Percentiles rank a stretch among this genome's conserved stretches.
These are phyloP conservation scores for Oscheius sp. DNA, from an alignment of 2,888 invertebrate species.

Conservation along the genomic window DNA sequence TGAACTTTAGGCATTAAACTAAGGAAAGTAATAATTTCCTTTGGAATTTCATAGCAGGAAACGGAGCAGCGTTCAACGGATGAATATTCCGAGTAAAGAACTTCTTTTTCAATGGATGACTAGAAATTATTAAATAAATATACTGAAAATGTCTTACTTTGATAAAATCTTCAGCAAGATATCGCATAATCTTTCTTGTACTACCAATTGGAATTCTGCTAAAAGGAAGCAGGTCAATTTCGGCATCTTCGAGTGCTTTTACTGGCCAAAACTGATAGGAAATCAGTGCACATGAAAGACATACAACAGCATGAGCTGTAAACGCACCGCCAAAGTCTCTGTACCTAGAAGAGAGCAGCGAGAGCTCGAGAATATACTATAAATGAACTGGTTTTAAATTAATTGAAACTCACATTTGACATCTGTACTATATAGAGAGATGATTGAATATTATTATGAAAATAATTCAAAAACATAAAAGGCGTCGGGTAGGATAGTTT, in stretches of 20 bases:
- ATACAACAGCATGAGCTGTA: conserved; percentile 26
- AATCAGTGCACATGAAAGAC: conserved; percentile 1
- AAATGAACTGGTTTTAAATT: neutral
- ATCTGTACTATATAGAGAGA: neutral
- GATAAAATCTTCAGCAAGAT: neutral
- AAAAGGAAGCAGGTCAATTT: neutral
- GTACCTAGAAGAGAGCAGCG: conserved; percentile 8
- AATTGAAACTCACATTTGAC: conserved; percentile 20
- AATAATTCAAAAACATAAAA: conserved; percentile 27
- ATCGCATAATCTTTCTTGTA: conserved; percentile 6
- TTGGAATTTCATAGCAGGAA: too few relatives aligned
- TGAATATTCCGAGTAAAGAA: too few relatives aligned
- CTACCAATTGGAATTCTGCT: neutral
- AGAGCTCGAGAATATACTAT: conserved; percentile 25
- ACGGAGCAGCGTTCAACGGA: too few relatives aligned
- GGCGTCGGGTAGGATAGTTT: conserved; percentile 11
- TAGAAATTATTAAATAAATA: neutral
- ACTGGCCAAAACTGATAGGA: neutral
- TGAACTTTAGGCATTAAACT: too few relatives aligned
- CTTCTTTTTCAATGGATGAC: too few relatives aligned
- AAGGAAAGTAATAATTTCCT: too few relatives aligned
- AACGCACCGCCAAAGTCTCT: conserved; percentile 24
- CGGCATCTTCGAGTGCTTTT: neutral
- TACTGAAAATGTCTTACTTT: neutral
- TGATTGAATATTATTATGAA: conserved; percentile 11